These are phyloP conservation scores for Xestia xanthographa DNA, from an alignment of 2,888 invertebrate species.

Conservation along the genomic window DNA sequence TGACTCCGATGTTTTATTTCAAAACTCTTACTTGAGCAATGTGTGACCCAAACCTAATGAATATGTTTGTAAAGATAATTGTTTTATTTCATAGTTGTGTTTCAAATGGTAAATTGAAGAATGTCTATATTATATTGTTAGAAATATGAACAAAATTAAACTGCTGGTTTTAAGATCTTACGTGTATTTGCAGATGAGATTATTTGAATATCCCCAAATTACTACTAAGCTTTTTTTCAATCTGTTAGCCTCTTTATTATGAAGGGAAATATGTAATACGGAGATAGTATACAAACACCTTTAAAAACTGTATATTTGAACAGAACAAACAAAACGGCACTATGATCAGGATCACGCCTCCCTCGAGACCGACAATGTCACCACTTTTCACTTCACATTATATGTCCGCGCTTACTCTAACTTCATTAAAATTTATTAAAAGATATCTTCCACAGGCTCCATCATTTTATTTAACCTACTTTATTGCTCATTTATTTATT, in stretches of 20 bases:
- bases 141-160: conserved; percentile 5
- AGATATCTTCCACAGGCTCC: conserved; percentile 67
- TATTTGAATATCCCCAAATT: conserved; percentile 59
- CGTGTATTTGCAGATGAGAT: conserved; percentile 35
- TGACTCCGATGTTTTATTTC: conserved; percentile 50
- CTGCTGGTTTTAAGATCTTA: conserved; percentile 18
- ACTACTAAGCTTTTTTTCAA: conserved; percentile 47
- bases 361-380: conserved; percentile 60
- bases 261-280: conserved; percentile 64
- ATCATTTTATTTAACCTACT: conserved; percentile 70
- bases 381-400: conserved; percentile 77
- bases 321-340: conserved; percentile 69
- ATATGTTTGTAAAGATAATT: conserved; percentile 37
- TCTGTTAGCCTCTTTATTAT: conserved; percentile 70
- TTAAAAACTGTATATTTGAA: conserved; percentile 70
- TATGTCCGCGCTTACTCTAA: conserved; percentile 74
- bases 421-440: conserved; percentile 73
- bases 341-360: conserved; percentile 68
- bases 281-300: conserved; percentile 72
- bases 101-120: conserved; percentile 17
- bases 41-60: conserved; percentile 32
- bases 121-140: neutral
- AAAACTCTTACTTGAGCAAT: conserved; percentile 56
- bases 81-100: conserved; percentile 8
- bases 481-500: conserved; percentile 84